These are phyloP conservation scores for Allacma fusca DNA, from an alignment of 2,888 invertebrate genomes.

Conservation along the genomic window DNA sequence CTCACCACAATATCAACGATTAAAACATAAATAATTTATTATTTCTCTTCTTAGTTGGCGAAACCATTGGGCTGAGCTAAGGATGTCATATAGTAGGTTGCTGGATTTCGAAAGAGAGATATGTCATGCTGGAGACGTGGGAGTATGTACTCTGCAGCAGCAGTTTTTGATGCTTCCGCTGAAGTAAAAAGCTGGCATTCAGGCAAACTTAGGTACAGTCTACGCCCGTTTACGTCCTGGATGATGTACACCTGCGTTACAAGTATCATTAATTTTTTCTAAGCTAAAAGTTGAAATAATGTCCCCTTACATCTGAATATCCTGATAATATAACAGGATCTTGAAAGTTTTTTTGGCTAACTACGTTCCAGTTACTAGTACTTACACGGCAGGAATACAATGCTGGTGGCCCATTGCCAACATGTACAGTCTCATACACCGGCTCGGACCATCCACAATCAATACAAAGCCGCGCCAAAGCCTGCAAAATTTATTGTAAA, in stretches of 20 bases:
- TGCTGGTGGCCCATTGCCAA: no score
- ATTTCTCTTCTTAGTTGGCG: slow-evolving; percentile 19
- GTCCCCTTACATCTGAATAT: no score
- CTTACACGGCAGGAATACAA: no score
- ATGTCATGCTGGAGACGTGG: neutral
- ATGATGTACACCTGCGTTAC: slow-evolving; percentile 3
- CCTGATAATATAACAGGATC: no score
- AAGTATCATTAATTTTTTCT: no score
- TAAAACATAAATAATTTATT: no score
- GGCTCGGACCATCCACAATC: neutral
- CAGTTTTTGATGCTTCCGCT: neutral
- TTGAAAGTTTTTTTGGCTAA: no score
- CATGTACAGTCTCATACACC: neutral
- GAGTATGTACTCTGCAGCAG: neutral
- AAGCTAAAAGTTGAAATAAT: no score
- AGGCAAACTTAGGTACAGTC: neutral
- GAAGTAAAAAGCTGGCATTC: neutral
- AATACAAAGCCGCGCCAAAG: neutral
- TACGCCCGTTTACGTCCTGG: neutral
- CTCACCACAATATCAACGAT: no score
- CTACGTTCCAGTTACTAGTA: no score
- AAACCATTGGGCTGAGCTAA: neutral
- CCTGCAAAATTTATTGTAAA: no score
- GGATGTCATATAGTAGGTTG: neutral
- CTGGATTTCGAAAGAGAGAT: neutral